These are phyloP conservation scores for Parauchenoglanis punctatus DNA, from an alignment of 2,797 vertebrate species.

Conservation along the genomic window DNA sequence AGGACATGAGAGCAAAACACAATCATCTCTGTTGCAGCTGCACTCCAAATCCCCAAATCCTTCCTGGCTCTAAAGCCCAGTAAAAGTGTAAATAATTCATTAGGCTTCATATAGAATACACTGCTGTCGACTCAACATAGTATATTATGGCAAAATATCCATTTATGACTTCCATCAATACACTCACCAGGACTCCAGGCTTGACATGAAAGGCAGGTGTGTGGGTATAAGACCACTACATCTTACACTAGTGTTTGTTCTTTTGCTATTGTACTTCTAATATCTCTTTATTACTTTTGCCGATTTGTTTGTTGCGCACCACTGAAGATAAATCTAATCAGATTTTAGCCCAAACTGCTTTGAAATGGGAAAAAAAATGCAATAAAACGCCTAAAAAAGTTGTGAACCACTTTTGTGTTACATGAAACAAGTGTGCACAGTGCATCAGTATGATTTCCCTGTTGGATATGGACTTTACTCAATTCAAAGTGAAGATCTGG, in stretches of 20 bases:
- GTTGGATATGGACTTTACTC: background rate
- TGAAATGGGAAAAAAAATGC: background rate
- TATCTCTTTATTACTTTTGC: background rate
- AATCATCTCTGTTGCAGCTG: conserved; percentile 27
- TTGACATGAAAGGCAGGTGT: background rate
- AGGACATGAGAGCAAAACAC: conserved; percentile 31
- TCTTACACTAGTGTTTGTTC: background rate
- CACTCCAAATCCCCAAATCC: conserved; percentile 28
- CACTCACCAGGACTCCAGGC: background rate
- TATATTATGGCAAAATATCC: conserved; percentile 9
- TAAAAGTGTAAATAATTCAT: conserved; percentile 1
- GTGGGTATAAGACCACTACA: background rate
- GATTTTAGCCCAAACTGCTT: background rate
- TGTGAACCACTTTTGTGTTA: background rate
- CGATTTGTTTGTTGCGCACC: background rate
- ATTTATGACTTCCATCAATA: background rate
- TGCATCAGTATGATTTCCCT: background rate
- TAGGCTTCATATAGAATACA: conserved; percentile 3
- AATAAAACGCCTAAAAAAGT: background rate
- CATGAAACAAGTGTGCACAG: background rate
- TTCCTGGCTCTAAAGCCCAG: background rate
- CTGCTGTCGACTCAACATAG: background rate
- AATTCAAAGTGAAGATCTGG: background rate
- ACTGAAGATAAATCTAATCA: background rate
- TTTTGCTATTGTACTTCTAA: background rate